Evolutionary conservation across 2,113 vertebrate species (phyloP).

Genomic region (Chroicocephalus ridibundus): DNA sequence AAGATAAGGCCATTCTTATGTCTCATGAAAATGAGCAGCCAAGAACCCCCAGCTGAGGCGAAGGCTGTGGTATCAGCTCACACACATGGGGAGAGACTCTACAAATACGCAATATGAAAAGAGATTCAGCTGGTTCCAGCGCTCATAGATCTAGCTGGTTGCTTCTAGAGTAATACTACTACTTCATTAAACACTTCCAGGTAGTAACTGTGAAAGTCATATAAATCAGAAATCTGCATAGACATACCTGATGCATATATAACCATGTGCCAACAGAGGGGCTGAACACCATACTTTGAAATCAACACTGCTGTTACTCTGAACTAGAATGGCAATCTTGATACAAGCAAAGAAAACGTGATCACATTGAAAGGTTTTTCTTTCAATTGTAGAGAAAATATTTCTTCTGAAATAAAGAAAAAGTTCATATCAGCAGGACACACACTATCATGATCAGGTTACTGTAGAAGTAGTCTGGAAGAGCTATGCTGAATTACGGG

Average conservation of each 20-base stretch:
- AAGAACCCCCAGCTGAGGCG: neutral
- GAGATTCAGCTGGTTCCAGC: neutral
- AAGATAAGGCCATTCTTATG: neutral
- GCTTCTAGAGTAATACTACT: neutral
- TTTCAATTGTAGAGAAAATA: neutral
- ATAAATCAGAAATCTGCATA: neutral
- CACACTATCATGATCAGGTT: neutral
- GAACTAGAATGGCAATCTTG: neutral
- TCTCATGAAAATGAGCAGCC: neutral
- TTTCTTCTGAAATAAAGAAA: neutral
- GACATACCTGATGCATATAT: neutral
- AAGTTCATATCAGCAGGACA: neutral
- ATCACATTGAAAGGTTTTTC: neutral
- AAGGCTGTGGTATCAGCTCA: neutral
- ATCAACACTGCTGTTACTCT: neutral
- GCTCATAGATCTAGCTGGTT: neutral
- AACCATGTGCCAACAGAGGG: neutral
- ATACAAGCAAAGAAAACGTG: neutral
- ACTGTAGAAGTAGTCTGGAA: neutral
- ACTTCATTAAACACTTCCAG: neutral
- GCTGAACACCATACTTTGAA: neutral
- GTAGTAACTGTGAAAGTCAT: neutral
- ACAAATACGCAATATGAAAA: neutral
- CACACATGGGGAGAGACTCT: neutral
- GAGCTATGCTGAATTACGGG: neutral